Evolutionary conservation across 2,888 invertebrate genomes (phyloP).

Genomic region (Epiblema foenella): DNA sequence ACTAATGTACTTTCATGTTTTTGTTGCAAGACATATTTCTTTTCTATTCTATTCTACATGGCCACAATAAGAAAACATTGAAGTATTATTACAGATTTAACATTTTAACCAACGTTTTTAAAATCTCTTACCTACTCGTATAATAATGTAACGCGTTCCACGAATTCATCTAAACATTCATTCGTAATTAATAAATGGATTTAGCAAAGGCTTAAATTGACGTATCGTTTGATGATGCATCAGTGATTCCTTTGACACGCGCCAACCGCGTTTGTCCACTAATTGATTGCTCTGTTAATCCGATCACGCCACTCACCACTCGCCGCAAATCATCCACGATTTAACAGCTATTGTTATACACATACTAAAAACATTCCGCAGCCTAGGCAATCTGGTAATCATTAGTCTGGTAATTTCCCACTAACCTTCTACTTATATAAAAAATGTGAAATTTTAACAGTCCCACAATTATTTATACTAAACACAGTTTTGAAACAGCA

Average conservation of each 20-base stretch:
- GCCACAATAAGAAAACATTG: too few relatives aligned
- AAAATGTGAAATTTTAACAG: too few relatives aligned
- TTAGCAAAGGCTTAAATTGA: background rate
- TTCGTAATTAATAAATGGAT: slow-evolving; percentile 16
- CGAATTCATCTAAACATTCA: slow-evolving; percentile 11
- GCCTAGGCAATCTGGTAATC: background rate
- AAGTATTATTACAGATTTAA: too few relatives aligned
- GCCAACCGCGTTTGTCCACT: slow-evolving; percentile 24
- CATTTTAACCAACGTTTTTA: too few relatives aligned
- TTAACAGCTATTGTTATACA: background rate
- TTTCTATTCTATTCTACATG: too few relatives aligned
- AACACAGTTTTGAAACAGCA: too few relatives aligned
- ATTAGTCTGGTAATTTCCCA: too few relatives aligned
- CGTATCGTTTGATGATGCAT: slow-evolving; percentile 29
- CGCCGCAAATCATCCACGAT: slow-evolving; percentile 30
- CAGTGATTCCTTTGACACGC: slow-evolving; percentile 32
- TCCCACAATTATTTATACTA: too few relatives aligned
- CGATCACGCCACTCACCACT: slow-evolving; percentile 21
- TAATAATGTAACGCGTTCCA: background rate
- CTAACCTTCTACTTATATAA: too few relatives aligned
- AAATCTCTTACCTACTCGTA: background rate
- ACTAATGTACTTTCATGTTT: too few relatives aligned
- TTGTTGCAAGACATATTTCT: too few relatives aligned
- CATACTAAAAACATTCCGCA: slow-evolving; percentile 3
- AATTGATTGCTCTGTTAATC: slow-evolving; percentile 39